A percentile compares a stretch with the other conserved stretches of the same genome.
phyloP scores from a whole-genome alignment of 2,888 invertebrate genomes.

The Oxytorus armatus region DNA sequence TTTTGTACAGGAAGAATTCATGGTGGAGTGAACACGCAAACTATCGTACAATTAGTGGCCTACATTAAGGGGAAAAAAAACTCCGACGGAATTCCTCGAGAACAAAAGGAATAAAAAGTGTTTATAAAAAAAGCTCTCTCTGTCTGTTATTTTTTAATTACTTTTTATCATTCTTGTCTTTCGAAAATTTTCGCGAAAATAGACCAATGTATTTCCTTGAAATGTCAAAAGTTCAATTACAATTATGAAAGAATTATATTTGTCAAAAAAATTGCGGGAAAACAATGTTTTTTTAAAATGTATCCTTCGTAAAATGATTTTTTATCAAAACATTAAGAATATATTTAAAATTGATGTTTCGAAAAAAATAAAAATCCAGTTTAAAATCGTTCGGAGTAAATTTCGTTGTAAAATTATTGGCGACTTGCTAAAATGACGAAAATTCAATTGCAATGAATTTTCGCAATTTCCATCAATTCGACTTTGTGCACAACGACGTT shows the following conservation, averaged over 20 bases:
- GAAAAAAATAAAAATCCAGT: not conserved
- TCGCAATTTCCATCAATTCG: no score
- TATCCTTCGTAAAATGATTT: not conserved
- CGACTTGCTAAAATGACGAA: no score
- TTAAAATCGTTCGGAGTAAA: no score
- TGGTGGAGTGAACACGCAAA: conserved; percentile 41
- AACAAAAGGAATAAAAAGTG: not conserved
- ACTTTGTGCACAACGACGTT: no score
- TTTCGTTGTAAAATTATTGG: no score
- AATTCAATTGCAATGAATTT: no score
- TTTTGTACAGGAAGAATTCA: conserved; percentile 26
- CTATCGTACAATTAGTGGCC: conserved; percentile 43
- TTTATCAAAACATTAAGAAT: no score
- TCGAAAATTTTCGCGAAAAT: not conserved
- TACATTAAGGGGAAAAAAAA: conserved; percentile 42
- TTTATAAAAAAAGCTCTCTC: no score
- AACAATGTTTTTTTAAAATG: not conserved
- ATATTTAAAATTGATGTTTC: no score
- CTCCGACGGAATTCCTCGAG: conserved; percentile 25
- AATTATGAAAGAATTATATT: no score
- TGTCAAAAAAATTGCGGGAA: conserved; percentile 2
- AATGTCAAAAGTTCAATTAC: no score
- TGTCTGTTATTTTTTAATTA: not conserved
- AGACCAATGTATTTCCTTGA: no score
- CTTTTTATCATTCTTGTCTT: not conserved